phyloP scores from a whole-genome alignment of 2,797 vertebrate genomes.

The Caiman crocodilus region DNA sequence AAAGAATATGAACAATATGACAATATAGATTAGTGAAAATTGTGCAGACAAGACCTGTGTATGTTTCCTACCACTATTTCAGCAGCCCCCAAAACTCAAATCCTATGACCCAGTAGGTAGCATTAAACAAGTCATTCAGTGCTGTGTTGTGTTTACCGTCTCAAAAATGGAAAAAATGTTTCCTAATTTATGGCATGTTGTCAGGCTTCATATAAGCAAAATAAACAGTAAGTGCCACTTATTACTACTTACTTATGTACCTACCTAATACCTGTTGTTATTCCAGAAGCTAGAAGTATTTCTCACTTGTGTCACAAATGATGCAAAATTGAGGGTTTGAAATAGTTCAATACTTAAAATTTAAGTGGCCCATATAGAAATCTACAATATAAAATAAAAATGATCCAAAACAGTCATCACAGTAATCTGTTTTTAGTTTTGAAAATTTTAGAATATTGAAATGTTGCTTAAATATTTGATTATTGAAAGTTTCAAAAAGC shows the following conservation, averaged over 20 bases:
- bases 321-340: not conserved
- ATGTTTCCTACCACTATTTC: not conserved
- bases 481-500: not conserved
- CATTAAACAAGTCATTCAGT: not conserved
- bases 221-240: not conserved
- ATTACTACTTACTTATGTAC: not conserved
- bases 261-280: not conserved
- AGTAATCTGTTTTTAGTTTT: not conserved
- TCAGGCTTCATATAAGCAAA: not conserved
- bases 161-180: not conserved
- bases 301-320: not conserved
- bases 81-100: not conserved
- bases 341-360: not conserved
- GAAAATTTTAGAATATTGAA: not conserved
- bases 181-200: not conserved
- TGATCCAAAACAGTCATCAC: not conserved
- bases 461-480: not conserved
- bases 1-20: not conserved
- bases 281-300: not conserved
- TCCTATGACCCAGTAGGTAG: too few relatives aligned
- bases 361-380: too few relatives aligned
- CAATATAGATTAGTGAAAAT: not conserved
- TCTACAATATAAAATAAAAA: not conserved
- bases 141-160: not conserved
- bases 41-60: not conserved